Percentiles rank a stretch among this genome's conserved stretches.
These are phyloP conservation scores for Notodonta ziczac DNA, from an alignment of 2,888 invertebrate genomes.

Conservation along the genomic window DNA sequence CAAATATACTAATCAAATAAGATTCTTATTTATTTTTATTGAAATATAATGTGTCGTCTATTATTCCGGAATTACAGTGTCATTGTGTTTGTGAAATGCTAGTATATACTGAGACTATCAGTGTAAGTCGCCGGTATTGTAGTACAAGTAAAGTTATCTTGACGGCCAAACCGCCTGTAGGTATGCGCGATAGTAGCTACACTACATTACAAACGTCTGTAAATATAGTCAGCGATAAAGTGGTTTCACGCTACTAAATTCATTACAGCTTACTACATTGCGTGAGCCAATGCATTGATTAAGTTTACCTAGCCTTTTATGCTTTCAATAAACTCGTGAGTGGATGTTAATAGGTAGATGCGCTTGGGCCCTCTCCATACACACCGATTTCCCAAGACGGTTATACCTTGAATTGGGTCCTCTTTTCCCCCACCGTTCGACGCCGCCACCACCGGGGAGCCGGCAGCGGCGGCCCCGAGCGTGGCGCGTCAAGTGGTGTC, in stretches of 20 bases:
- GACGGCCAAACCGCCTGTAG: not conserved
- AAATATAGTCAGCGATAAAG: constrained; percentile 3
- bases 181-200: not conserved
- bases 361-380: not conserved
- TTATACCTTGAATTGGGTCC: too few relatives aligned
- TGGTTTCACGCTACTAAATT: not conserved
- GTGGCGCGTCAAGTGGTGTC: not conserved
- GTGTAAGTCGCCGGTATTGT: too few relatives aligned
- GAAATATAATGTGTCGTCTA: too few relatives aligned
- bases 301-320: not conserved
- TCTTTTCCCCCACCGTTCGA: too few relatives aligned
- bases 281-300: not conserved
- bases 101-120: too few relatives aligned
- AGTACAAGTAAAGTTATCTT: too few relatives aligned
- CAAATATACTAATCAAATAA: too few relatives aligned
- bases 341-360: too few relatives aligned
- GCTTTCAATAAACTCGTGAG: not conserved
- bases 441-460: too few relatives aligned
- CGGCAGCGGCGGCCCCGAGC: not conserved
- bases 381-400: not conserved
- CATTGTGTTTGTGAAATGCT: too few relatives aligned
- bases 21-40: too few relatives aligned
- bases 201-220: not conserved
- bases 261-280: not conserved
- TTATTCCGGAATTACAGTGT: too few relatives aligned